Base-by-base conservation (phyloP, 2,113 vertebrate genomes). In the Calidris pygmaea region DNA sequence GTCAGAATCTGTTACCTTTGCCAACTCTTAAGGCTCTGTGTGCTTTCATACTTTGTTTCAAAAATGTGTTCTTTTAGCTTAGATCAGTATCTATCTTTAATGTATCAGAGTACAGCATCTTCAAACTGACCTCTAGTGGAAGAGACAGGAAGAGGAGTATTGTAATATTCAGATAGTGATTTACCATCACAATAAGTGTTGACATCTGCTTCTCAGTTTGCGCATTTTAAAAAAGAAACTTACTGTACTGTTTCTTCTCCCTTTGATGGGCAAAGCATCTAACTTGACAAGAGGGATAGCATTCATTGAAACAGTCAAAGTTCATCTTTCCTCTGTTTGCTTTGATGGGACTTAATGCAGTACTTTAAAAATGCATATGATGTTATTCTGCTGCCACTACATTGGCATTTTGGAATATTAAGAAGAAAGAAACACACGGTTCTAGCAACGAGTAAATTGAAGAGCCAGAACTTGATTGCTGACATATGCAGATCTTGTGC, bases 371-470 rank as follows among this genome's bases (percentile, higher is more conserved):
- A 95, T 86, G 86, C 84, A 91, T 39, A 10, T 85, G 32, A 3
- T 27, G 5, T 84, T 37, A 79, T 95, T 91, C 47, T 39, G 93
- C 77, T 90, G 93, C 70, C 87, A 97, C 58, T 35, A 39, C 65
- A 35, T 41, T 92, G 77, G 91, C 91, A 68, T 88, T 91, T 27
- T 52, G 68, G 59, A 91, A 91, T 93, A 91, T 91, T 94, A 75
- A 81, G 88, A 96, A 90, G 85, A 93, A 95, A 89, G 14, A 94
- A 96, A 91, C 56, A n/a, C 30, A 41, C 74, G 73, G 39, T 93
- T 96, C 80, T 89, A 93, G 71, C 81, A 95, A 70, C 0, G 16
- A 89, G 62, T 81, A 71, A 96, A 96, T 94, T 43, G 53, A 89
- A 85, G 75, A 73, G 56, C 66, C 70, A 86, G 90, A 79, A 87